These are phyloP conservation scores for Crambe crambe DNA, from an alignment of 37 sponge, comb jelly and placozoan genomes.

Conservation along the genomic window DNA sequence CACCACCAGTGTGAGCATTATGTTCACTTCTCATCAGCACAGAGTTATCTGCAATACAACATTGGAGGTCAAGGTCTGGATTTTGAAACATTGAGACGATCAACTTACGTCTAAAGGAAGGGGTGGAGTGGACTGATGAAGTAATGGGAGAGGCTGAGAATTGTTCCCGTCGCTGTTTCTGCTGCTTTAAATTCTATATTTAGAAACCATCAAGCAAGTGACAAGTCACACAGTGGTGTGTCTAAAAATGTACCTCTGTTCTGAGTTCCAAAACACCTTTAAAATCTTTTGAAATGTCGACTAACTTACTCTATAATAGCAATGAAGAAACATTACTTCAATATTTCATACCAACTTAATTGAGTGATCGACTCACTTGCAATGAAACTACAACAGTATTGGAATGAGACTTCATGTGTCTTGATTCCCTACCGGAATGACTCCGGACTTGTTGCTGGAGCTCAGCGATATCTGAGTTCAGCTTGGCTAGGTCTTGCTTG, in stretches of 20 bases:
- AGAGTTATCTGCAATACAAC: constrained; percentile 50
- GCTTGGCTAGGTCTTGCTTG: constrained; percentile 81
- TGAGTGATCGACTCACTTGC: constrained; percentile 42
- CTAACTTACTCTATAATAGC: constrained; percentile 82
- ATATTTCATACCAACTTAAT: background rate
- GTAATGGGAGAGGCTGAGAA: constrained; percentile 71
- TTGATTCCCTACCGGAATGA: constrained; percentile 26
- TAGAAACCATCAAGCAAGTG: background rate
- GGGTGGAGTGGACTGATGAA: constrained; percentile 7
- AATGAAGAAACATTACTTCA: background rate
- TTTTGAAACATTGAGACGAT: background rate
- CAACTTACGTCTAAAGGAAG: constrained; percentile 1
- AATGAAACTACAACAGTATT: constrained; percentile 76
- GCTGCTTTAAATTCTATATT: constrained; percentile 80
- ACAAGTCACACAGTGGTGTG: too few relatives aligned
- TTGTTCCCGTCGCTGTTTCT: constrained; percentile 88
- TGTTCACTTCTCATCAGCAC: constrained; percentile 55
- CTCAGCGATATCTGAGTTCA: constrained; percentile 80
- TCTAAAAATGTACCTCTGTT: constrained; percentile 85
- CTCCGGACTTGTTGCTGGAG: constrained; percentile 62
- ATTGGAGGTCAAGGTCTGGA: background rate
- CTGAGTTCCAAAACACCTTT: constrained; percentile 90
- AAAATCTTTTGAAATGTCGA: constrained; percentile 86
- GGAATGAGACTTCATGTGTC: constrained; percentile 75
- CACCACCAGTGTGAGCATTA: background rate